phyloP scores from a whole-genome alignment of 2,113 vertebrate species.

The Rhinolophus sinicus region DNA sequence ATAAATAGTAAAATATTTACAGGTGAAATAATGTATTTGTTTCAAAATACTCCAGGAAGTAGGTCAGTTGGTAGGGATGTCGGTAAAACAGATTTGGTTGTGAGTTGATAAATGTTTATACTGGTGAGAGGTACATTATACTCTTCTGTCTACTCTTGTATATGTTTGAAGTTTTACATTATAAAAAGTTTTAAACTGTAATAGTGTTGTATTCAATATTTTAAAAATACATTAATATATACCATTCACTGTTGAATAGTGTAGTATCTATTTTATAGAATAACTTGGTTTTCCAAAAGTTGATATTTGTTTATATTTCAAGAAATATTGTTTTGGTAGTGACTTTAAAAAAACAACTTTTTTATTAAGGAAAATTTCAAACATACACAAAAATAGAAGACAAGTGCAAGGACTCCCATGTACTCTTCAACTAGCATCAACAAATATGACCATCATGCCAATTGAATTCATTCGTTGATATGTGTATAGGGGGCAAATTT shows the following conservation, averaged over 20 bases:
- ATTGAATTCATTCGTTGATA: background rate
- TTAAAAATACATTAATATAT: background rate
- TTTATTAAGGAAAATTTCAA: constrained; percentile 32
- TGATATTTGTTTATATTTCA: background rate
- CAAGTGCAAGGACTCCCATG: background rate
- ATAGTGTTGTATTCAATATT: background rate
- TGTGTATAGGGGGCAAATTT: background rate
- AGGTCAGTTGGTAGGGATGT: background rate
- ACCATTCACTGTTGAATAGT: background rate
- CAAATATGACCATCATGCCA: background rate
- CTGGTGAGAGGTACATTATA: too few relatives aligned
- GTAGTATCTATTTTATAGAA: background rate
- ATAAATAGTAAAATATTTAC: background rate
- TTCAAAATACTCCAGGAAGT: background rate
- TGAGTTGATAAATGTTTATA: background rate
- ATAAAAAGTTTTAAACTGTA: background rate
- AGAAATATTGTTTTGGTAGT: background rate
- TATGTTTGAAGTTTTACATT: background rate
- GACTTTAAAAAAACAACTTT: background rate
- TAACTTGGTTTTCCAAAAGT: background rate
- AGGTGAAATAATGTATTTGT: background rate
- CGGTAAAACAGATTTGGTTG: background rate
- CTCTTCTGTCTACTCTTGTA: background rate
- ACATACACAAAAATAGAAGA: background rate
- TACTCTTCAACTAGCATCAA: background rate